Evolutionary conservation across 2,888 invertebrate species (phyloP), one percentile per base, ranked within the genome.

Genomic region (Rotaria socialis): DNA sequence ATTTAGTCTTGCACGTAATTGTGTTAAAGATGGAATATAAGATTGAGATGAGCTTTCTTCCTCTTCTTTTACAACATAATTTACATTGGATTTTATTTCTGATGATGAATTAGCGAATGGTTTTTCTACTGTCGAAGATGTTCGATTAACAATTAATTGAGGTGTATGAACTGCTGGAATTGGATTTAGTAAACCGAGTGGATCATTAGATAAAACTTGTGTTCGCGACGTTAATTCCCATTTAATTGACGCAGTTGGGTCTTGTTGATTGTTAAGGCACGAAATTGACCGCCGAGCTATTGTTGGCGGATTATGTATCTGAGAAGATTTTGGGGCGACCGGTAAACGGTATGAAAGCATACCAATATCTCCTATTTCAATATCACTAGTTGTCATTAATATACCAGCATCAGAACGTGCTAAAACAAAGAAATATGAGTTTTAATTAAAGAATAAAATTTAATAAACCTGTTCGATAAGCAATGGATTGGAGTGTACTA

Each of bases 221-320:
- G 43, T 43, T 43, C 43, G 80, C 24, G 80, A 80, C n/a, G 80
- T 47, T 80, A 80, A 80, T 80, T 80, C 80, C 80, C 80, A 80
- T 80, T 80, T 80, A 43, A 80, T 80, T 10, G 80, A 14, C 4
- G 11, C 14, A 47, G 10, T 47, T 80, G 80, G 11, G 11, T 43
- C 19, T 7, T 8, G n/a, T 80, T 43, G 8, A 80, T 80, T 47
- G 24, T 80, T n/a, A n/a, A 80, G 19, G 14, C 80, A 80, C 14
- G 80, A 80, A 47, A 80, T 22, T 80, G 80, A 80, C 11, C 80
- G 80, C 10, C 80, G 80, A n/a, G 43, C 8, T 47, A 14, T 1
- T 22, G 24, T 14, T 5, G 4, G 24, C n/a, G 24, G 80, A 80
- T 47, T 80, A 47, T 47, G 7, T 10, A 4, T 43, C 47, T n/a